Evolutionary conservation across 2,888 invertebrate species (phyloP).

Genomic region (Stegophylla sp.): DNA sequence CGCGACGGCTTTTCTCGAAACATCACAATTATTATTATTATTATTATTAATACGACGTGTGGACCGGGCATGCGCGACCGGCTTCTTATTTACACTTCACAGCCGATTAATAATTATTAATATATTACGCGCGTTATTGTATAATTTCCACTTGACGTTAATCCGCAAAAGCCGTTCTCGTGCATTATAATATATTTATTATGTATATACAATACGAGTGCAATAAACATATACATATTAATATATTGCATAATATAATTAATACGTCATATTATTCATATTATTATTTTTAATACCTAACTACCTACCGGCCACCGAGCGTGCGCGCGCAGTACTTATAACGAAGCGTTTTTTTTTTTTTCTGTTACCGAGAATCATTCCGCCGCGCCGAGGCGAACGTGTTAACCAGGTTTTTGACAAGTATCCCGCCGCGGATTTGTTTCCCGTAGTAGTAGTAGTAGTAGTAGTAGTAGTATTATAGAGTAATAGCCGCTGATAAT

Average conservation of each 20-base stretch:
- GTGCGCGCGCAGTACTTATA: background rate
- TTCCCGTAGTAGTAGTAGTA: background rate
- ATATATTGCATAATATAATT: background rate
- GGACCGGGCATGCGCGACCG: background rate
- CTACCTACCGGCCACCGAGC: background rate
- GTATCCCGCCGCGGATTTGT: slow-evolving; percentile 49
- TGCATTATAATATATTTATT: background rate
- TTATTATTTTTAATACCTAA: background rate
- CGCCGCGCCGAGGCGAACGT: slow-evolving; percentile 40
- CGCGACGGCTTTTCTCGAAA: slow-evolving; percentile 26
- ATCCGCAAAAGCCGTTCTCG: slow-evolving; percentile 40
- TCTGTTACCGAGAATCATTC: background rate
- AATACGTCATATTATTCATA: background rate
- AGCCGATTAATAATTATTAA: slow-evolving; percentile 40
- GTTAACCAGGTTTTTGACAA: slow-evolving; percentile 54
- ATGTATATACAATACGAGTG: too few species aligned
- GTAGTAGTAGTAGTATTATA: too few species aligned
- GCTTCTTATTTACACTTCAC: slow-evolving; percentile 55
- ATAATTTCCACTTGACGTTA: slow-evolving; percentile 43
- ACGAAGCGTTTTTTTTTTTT: too few species aligned
- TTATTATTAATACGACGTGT: too few species aligned
- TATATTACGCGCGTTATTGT: slow-evolving; percentile 13
- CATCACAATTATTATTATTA: slow-evolving; percentile 35
- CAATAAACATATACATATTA: too few species aligned
- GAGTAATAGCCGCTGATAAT: too few species aligned